phyloP scores from a whole-genome alignment of 1,140 invertebrate species.

The Kradibia gibbosae region DNA sequence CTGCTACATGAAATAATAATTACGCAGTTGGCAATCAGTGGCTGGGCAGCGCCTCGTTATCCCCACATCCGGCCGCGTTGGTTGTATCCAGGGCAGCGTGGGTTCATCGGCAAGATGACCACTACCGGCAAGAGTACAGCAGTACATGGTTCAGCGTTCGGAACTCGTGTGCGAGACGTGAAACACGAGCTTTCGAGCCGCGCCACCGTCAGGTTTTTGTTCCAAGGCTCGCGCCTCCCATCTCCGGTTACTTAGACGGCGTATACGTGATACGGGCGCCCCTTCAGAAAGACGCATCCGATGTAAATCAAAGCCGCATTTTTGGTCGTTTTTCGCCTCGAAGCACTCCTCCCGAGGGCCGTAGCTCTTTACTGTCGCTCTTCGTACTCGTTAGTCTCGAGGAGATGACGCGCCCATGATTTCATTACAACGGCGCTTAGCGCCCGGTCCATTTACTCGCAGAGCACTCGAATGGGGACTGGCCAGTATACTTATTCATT shows the following conservation, averaged over 20 bases:
- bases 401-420: background rate
- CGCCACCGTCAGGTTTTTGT: conserved; percentile 45
- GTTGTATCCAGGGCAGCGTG: background rate
- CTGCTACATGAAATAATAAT: background rate
- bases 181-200: conserved; percentile 36
- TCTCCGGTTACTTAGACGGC: conserved; percentile 48
- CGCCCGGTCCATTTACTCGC: background rate
- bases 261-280: conserved; percentile 39
- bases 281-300: background rate
- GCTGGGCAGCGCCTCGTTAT: conserved; percentile 17
- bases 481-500: too few species aligned
- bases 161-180: background rate
- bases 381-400: conserved; percentile 4
- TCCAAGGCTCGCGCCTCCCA: background rate
- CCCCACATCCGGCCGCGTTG: conserved; percentile 2
- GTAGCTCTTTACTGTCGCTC: background rate
- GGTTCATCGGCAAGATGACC: background rate
- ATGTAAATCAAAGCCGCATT: conserved; percentile 44
- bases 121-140: background rate
- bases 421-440: background rate
- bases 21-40: background rate
- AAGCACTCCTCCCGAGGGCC: background rate
- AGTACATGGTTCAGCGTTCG: background rate
- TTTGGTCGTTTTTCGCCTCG: background rate
- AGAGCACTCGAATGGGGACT: too few species aligned